phyloP scores from a whole-genome alignment of 2,113 vertebrate genomes.

The zebrafish (Danio rerio) region GRCz12tu NC_133188.1:30221001-30221500 shows the following conservation, averaged over 20 bases:
- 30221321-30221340: too few species aligned
- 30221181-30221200: slow-evolving; percentile 53
- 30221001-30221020: slow-evolving; percentile 57
- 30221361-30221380: too few species aligned
- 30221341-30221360: too few species aligned
- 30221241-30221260: neutral
- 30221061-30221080: slow-evolving; percentile 52
- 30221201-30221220: slow-evolving; percentile 40
- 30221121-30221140: slow-evolving; percentile 42
- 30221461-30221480: too few species aligned
- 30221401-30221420: too few species aligned
- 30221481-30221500: too few species aligned
- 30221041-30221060: slow-evolving; percentile 60
- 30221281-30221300: too few species aligned
- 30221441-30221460: too few species aligned
- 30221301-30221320: too few species aligned
- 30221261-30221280: too few species aligned
- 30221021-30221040: slow-evolving; percentile 56
- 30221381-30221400: too few species aligned
- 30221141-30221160: slow-evolving; percentile 53
- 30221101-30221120: slow-evolving; percentile 20
- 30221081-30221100: slow-evolving; percentile 39
- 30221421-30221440: too few species aligned
- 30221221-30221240: neutral
- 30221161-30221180: slow-evolving; percentile 45